A percentile compares a stretch with the other conserved stretches of the same genome.
These are phyloP conservation scores for Caenorhabditis sp. DNA, from an alignment of 2,888 invertebrate species.

Conservation along the genomic window DNA sequence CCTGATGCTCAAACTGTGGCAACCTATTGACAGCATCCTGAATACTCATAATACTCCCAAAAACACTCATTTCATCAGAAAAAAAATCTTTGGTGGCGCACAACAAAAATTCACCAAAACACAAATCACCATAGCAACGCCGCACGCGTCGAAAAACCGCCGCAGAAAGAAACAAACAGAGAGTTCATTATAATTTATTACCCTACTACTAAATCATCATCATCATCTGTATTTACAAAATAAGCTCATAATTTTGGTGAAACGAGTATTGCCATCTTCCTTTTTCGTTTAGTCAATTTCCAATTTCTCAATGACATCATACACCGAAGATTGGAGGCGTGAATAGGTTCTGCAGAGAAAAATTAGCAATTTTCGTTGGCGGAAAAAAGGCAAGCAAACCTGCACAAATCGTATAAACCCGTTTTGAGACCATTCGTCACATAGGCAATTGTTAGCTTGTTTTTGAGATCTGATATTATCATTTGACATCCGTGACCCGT, in stretches of 20 bases:
- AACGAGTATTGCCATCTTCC: not conserved
- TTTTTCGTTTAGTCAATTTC: not conserved
- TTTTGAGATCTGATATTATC: conserved; percentile 48
- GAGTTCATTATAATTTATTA: too few relatives aligned
- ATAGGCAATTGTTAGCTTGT: conserved; percentile 49
- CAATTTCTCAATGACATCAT: conserved; percentile 43
- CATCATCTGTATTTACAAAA: not conserved
- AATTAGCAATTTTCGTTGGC: not conserved
- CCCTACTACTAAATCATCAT: too few relatives aligned
- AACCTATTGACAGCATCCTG: conserved; percentile 45
- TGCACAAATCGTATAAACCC: conserved; percentile 48
- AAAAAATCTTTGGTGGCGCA: too few relatives aligned
- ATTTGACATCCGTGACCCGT: conserved; percentile 60
- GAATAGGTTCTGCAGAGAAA: conserved; percentile 32
- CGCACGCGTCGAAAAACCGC: too few relatives aligned
- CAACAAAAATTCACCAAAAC: too few relatives aligned
- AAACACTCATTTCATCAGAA: conserved; percentile 30
- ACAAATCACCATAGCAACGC: not conserved
- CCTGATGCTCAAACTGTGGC: conserved; percentile 48
- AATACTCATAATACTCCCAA: conserved; percentile 41
- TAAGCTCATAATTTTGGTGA: not conserved
- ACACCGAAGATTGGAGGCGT: conserved; percentile 44
- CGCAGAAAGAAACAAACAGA: too few relatives aligned
- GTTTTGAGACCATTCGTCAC: conserved; percentile 56
- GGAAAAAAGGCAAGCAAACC: not conserved